Base-by-base conservation (phyloP, 2,113 vertebrate species). In the Chamaetylas fuelleborni region DNA sequence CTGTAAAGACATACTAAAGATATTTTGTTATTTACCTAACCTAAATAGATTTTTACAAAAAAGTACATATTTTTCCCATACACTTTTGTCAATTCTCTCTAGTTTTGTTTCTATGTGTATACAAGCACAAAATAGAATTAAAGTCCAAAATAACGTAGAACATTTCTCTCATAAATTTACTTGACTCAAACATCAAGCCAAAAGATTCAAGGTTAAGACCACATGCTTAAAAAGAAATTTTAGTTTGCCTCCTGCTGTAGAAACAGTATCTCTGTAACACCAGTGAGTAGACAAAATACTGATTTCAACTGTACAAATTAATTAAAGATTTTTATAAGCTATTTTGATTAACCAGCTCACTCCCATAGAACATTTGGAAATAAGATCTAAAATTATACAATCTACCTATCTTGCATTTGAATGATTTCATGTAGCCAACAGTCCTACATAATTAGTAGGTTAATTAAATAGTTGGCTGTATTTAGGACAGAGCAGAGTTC, bases 381-480 rank as follows among this genome's bases (percentile, higher is more conserved):
- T 36, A 73, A 66, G 15, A 79, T 54, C 42, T 86, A 53, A 80
- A 95, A 86, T 80, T 53, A 83, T 26, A 80, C 40, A 61, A 31
- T 45, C 50, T 78, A 72, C n/a, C 53, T 69, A 25, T 36, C 45
- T 66, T n/a, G 24, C 40, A 50, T 53, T 66, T 84, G 51, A 86
- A 86, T 40, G 18, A 45, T 13, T 84, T 56, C 40, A 83, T 9
- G 36, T 25, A 84, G 64, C 29, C 11, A 48, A 70, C 9, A 86
- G 45, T 25, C 43, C 92, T 81, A 85, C 57, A 87, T 76, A 93
- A 78, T 85, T 91, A 87, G 25, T 82, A 87, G 83, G 81, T 71
- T 91, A 87, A 93, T 87, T 72, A 81, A 89, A 79, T 95, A 64
- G 43, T 74, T 89, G 48, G 57, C 36, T 71, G 48, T 40, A 96